Base-by-base conservation (phyloP, 2,113 vertebrate species). In the Nibea albiflora region DNA sequence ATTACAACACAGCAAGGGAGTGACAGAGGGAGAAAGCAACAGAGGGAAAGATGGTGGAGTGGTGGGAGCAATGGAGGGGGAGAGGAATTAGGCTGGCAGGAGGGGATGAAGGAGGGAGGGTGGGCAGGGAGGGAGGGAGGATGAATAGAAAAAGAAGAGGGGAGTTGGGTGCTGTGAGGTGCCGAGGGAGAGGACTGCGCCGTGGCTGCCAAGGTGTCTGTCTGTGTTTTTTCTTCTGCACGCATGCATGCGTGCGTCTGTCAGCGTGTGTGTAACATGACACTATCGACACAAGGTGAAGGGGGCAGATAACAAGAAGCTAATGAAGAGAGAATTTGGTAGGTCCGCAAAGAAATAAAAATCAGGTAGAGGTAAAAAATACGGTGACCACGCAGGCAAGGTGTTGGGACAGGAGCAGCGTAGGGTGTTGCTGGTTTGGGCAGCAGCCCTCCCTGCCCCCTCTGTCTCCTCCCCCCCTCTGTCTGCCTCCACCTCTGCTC, bases 11-110 rank as follows among this genome's bases (percentile, higher is more conserved):
- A 88, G 80, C 84, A 65, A 26, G 83, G 73, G 77, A 91, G 77
- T 88, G 93, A 88, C 90, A 85, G 74, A 71, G 90, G 85, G 88
- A 86, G 87, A 89, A 89, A 89, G 89, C 88, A 87, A 76, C 85
- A 80, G 85, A 88, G 75, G 85, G 82, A 80, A 86, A 90, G 87
- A 86, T 85, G 89, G 87, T 10, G 10, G 71, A 66, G 76, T 52
- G 66, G 75, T 78, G 81, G 78, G 79, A 76, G 89, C 58, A 19
- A 73, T 47, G 66, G 39, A 68, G 81, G 68, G 76, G 64, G 67
- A 42, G 73, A 74, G 85, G 79, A 78, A 73, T 85, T 72, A 70
- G 86, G 73, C 73, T 88, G 83, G 79, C 77, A 69, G 80, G 44
- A 84, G 73, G 69, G 64, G 69, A 72, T 65, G 64, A 60, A 73